Evolutionary conservation across 2,797 vertebrate genomes (phyloP), one percentile per base, ranked within the genome.

Genomic region (Enteromius treurensis): DNA sequence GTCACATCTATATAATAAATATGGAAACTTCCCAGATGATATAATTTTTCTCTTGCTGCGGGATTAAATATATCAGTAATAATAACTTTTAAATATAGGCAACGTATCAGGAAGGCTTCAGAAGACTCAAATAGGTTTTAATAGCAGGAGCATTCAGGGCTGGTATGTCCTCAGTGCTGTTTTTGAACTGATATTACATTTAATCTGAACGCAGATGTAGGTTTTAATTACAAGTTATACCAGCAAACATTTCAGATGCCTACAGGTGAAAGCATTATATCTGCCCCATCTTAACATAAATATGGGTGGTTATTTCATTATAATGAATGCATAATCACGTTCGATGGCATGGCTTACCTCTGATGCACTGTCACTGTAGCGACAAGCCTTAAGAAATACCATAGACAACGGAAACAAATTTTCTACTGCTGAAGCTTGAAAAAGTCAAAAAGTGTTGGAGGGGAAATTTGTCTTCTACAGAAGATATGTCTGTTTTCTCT

Each of bases 41-140:
- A 96, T 95, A 88, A 95, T 97, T 96, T 97, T 95, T 95, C 95
- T 96, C 94, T 95, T 88, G 95, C 95, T 97, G 94, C 93, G 91
- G 95, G 96, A 99, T 98, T 98, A 98, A 97, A 97, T 93, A 96
- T 96, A 98, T 97, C 95, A 96, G 94, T 96, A 96, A 96, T 97
- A 96, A 97, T 96, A 96, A 96, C 95, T 96, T 96, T 95, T 97
- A 96, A 97, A 98, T 96, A 95, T 93, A 95, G 93, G 93, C 91
- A 89, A 96, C 95, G 94, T 94, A 95, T 97, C 95, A 96, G 93
- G 92, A 93, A 93, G 93, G 94, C 92, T 92, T 95, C 93, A 94
- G 94, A 95, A 93, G 93, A 92, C 92, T 96, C 88, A 89, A 93
- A 92, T 92, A 91, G 93, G 91, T 90, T 91, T 89, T 91, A 92